Evolutionary conservation across 2,888 invertebrate genomes (phyloP).

Genomic region (Sarcophaga variegata): DNA sequence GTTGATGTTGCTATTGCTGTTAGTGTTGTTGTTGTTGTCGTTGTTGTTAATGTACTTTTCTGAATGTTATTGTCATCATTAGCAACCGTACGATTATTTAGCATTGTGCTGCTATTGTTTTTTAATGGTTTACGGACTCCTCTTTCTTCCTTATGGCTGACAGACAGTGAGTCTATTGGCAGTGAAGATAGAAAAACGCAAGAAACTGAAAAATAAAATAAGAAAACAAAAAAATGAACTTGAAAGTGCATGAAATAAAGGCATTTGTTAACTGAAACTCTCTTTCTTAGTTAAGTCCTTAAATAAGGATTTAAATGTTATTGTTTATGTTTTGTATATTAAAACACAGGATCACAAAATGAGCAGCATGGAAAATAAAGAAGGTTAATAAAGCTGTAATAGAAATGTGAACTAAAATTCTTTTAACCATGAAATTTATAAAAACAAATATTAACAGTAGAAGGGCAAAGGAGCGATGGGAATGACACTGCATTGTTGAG

Average conservation of each 20-base stretch:
- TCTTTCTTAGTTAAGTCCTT: background rate
- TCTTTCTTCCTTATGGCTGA: slow-evolving; percentile 23
- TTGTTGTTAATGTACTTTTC: slow-evolving; percentile 47
- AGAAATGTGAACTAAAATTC: background rate
- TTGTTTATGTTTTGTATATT: background rate
- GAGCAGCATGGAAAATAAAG: background rate
- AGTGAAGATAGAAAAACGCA: background rate
- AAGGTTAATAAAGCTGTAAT: background rate
- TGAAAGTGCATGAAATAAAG: slow-evolving; percentile 30
- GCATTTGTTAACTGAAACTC: background rate
- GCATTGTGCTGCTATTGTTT: slow-evolving; percentile 23
- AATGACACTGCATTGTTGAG: background rate
- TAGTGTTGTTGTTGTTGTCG: slow-evolving; percentile 28
- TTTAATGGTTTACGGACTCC: slow-evolving; percentile 6
- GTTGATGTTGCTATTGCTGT: background rate
- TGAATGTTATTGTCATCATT: slow-evolving; percentile 12
- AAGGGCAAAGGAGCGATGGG: background rate
- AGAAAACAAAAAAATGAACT: slow-evolving; percentile 27
- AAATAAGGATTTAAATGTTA: background rate
- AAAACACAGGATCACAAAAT: background rate
- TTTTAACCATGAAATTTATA: background rate
- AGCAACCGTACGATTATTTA: slow-evolving; percentile 25
- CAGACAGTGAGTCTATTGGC: background rate
- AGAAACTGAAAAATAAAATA: background rate
- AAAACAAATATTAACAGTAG: background rate